Percentiles rank a stretch among this genome's conserved stretches.
Conservation (phyloP, 2,797 vertebrate species). For the Fistularia commersonii region DNA sequence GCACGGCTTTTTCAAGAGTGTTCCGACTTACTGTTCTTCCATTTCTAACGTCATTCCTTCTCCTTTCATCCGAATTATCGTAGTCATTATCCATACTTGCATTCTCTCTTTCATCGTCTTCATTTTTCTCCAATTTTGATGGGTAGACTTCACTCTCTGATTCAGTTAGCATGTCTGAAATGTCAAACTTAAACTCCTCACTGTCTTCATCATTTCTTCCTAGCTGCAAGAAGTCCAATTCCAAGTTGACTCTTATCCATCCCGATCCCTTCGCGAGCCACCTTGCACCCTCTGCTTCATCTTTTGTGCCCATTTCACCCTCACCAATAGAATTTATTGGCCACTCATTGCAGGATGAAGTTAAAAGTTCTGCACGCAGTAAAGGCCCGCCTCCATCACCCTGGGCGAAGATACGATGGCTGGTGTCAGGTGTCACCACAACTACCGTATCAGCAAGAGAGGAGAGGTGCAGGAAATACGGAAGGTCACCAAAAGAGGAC, state of each 20-base stretch:
- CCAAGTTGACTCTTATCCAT: conserved; percentile 75
- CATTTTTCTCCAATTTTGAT: conserved; percentile 23
- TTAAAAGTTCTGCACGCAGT: conserved; percentile 67
- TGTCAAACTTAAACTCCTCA: conserved; percentile 52
- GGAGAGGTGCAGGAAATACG: conserved; percentile 58
- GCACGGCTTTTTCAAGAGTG: conserved; percentile 57
- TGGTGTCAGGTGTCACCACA: conserved; percentile 44
- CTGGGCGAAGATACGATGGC: conserved; percentile 61
- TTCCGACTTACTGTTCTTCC: conserved; percentile 34
- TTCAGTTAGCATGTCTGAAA: conserved; percentile 58
- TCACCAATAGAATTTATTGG: conserved; percentile 45
- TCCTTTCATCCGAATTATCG: conserved; percentile 17
- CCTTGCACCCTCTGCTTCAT: conserved; percentile 14
- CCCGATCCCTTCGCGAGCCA: conserved; percentile 70
- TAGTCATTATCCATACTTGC: conserved; percentile 22
- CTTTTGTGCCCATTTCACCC: conserved; percentile 9
- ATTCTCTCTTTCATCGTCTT: conserved; percentile 9
- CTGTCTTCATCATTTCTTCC: conserved; percentile 21
- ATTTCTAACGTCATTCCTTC: conserved; percentile 6
- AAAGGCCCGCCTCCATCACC: conserved; percentile 75
- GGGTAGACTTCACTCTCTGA: conserved; percentile 48
- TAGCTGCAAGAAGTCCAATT: conserved; percentile 51
- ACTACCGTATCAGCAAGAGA: conserved; percentile 73
- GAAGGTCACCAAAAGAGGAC: conserved; percentile 56
- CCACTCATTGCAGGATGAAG: conserved; percentile 51